Percentiles rank a stretch among this genome's conserved stretches.
These are phyloP conservation scores for Mungos mungo DNA, from an alignment of 2,113 vertebrate species.

Conservation along the genomic window DNA sequence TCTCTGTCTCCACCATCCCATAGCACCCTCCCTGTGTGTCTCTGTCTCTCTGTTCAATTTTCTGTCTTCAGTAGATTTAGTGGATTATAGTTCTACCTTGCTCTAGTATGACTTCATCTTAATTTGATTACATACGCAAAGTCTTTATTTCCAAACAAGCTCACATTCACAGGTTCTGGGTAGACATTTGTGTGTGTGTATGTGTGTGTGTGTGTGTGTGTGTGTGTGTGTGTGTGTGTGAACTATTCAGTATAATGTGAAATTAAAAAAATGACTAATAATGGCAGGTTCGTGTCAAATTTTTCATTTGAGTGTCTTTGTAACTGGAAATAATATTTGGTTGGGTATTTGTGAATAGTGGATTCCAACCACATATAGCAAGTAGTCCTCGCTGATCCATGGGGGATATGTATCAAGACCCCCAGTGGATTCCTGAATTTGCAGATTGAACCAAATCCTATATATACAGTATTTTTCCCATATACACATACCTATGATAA, in stretches of 20 bases:
- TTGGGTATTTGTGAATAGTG: neutral
- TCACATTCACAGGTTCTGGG: neutral
- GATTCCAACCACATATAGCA: neutral
- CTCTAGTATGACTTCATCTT: neutral
- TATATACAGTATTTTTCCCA: neutral
- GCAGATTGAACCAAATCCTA: neutral
- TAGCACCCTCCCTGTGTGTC: neutral
- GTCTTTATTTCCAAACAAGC: neutral
- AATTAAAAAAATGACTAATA: neutral
- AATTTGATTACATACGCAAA: neutral
- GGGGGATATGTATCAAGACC: neutral
- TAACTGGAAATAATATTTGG: slow-evolving; percentile 17
- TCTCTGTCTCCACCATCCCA: neutral
- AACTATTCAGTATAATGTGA: neutral
- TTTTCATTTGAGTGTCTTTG: neutral
- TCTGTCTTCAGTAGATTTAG: neutral
- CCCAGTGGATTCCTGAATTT: neutral
- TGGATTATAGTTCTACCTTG: neutral
- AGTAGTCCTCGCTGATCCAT: neutral
- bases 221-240: neutral
- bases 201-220: neutral
- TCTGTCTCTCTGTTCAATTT: neutral
- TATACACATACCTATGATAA: neutral
- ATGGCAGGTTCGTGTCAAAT: neutral
- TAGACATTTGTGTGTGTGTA: neutral